Base-by-base conservation (phyloP, 1,140 invertebrate species). In the Chionoecetes opilio region DNA sequence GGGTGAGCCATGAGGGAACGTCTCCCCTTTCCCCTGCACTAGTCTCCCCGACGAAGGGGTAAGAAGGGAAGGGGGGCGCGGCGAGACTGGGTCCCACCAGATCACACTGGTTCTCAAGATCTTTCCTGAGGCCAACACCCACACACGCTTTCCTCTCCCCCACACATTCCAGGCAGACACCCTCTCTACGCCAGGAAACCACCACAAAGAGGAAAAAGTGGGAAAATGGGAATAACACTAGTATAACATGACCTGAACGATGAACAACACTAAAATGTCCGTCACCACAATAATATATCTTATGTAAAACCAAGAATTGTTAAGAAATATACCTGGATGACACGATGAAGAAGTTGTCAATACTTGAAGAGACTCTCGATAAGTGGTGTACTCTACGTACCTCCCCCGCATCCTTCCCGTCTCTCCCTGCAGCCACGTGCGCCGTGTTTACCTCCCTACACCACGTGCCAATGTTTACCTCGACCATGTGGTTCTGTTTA, bases 381-480 rank as follows among this genome's bases (percentile, higher is more conserved):
- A 75, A 75, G 63, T 75, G 63, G 21, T 75, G 21, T 21, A 26
- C 8, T 75, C 21, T 21, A 17, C n/a, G 0, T 8, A 17, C 8
- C 63, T 75, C 63, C n/a, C 2, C 8, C 26, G 11, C 21, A n/a
- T n/a, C 21, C 63, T 5, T n/a, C 63, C 8, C 21, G 21, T 75
- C 63, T 2, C n/a, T 75, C 63, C 26, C 63, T 75, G 21, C 8
- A 26, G n/a, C 63, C 63, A 75, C 63, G 63, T 75, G 63, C 21
- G 26, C 6, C n/a, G 63, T 75, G n/a, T 75, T 75, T 75, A 75
- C 63, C 26, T 75, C 21, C 63, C 63, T 26, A 21, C n/a, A 21
- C 63, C 63, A 75, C 63, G 63, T 75, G 63, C 63, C n/a, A n/a
- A 75, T 75, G 21, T 75, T 75, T 75, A 75, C 63, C 63, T 75